phyloP scores from a whole-genome alignment of 2,888 invertebrate species.

The Melikaiella ostensackeni region DNA sequence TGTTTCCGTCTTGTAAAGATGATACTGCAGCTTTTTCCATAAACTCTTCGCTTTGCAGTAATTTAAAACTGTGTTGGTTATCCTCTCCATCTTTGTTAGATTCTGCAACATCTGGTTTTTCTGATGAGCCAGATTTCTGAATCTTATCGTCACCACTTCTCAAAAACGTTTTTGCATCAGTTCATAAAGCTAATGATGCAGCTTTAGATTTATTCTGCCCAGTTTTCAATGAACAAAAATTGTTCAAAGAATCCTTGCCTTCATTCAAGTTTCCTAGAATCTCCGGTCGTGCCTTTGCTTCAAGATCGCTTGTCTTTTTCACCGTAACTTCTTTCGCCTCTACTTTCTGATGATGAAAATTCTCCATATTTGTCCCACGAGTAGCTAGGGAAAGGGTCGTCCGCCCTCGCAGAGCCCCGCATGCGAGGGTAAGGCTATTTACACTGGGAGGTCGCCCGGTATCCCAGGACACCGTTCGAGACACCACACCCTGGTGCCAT shows the following conservation, averaged over 20 bases:
- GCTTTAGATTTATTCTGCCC: neutral
- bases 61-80: neutral
- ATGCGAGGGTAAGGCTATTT: constrained; percentile 41
- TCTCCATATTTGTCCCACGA: constrained; percentile 29
- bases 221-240: neutral
- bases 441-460: constrained; percentile 43
- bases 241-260: neutral
- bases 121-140: too few relatives aligned
- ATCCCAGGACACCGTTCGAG: constrained; percentile 41
- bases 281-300: neutral
- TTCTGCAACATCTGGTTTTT: neutral
- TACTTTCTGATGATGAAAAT: neutral
- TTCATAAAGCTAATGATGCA: neutral
- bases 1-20: neutral
- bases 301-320: neutral
- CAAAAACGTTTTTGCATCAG: too few relatives aligned
- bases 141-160: too few relatives aligned
- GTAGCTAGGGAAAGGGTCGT: constrained; percentile 42
- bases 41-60: too few relatives aligned
- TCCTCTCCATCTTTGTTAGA: neutral
- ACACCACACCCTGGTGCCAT: constrained; percentile 36
- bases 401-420: constrained; percentile 43
- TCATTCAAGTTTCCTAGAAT: neutral
- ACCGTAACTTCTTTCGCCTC: neutral
- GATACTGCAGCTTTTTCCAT: neutral